These are phyloP conservation scores for Zaprionus davidi DNA, from an alignment of 1,140 invertebrate species.

Conservation along the genomic window DNA sequence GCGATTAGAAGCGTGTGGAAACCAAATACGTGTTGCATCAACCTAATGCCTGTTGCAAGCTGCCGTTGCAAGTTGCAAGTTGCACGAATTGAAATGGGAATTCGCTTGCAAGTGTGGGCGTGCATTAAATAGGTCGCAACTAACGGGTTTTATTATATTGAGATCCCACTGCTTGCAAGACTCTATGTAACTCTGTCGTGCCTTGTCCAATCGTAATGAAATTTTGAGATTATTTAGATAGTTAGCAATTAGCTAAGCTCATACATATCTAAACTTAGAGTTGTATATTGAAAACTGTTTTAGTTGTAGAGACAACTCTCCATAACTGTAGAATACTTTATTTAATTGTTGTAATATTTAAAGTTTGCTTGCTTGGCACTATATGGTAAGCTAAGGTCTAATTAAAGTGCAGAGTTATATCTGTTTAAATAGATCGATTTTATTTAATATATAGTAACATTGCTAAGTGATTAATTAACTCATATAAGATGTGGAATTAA, in stretches of 20 bases:
- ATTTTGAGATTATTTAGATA: not conserved
- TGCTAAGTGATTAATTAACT: no score
- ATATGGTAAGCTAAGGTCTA: not conserved
- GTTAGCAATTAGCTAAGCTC: not conserved
- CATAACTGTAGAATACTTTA: no score
- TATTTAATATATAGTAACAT: no score
- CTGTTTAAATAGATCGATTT: not conserved
- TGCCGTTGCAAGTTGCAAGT: not conserved
- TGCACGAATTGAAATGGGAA: constrained; percentile 16
- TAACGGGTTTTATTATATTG: constrained; percentile 4
- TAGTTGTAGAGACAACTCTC: no score
- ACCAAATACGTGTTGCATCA: constrained; percentile 14
- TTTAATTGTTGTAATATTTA: no score
- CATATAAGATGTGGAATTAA: no score
- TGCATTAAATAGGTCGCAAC: not conserved
- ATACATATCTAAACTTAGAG: not conserved
- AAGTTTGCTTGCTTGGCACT: no score
- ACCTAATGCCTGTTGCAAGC: constrained; percentile 11
- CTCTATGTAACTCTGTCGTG: not conserved
- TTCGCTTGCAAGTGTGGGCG: not conserved
- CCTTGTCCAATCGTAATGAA: not conserved
- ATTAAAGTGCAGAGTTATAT: not conserved
- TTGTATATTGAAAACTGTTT: no score
- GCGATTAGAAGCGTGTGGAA: constrained; percentile 34
- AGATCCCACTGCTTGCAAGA: not conserved